A percentile compares a stretch with the other conserved stretches of the same genome.
These are phyloP conservation scores for Pseudochromis fuscus DNA, from an alignment of 2,797 vertebrate genomes.

Conservation along the genomic window DNA sequence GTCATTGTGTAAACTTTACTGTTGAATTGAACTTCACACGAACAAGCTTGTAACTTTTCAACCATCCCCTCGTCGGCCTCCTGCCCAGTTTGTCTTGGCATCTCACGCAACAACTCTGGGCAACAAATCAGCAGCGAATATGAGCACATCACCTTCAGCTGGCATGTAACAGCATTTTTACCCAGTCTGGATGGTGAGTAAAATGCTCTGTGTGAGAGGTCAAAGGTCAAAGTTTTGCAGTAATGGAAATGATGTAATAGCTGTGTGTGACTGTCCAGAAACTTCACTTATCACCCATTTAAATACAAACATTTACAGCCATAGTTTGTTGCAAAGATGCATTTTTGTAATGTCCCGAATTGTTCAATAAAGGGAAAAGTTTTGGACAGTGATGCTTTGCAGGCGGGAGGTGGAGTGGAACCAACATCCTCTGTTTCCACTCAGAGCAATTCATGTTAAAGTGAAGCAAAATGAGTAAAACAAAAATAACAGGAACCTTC, in stretches of 20 bases:
- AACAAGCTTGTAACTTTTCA: constrained; percentile 26
- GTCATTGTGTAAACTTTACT: constrained; percentile 4
- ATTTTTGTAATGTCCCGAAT: not conserved
- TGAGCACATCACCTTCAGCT: constrained; percentile 27
- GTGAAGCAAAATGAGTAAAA: too few species aligned
- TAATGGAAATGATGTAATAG: too few species aligned
- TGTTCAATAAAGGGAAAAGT: not conserved
- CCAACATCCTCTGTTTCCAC: not conserved
- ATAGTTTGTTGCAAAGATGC: not conserved
- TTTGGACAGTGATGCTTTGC: not conserved
- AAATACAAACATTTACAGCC: not conserved
- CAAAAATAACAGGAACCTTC: too few species aligned
- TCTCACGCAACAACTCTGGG: constrained; percentile 18
- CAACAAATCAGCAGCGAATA: constrained; percentile 21
- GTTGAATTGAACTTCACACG: constrained; percentile 26
- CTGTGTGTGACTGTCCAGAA: too few species aligned
- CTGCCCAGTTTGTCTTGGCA: constrained; percentile 48
- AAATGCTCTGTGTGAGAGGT: constrained; percentile 31
- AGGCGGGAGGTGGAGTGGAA: not conserved
- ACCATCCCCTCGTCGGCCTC: constrained; percentile 25
- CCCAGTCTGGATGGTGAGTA: constrained; percentile 11
- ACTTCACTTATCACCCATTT: not conserved
- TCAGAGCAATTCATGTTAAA: too few species aligned
- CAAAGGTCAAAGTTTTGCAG: constrained; percentile 24
- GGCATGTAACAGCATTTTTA: constrained; percentile 33